Evolutionary conservation across 2,113 vertebrate species (phyloP).

Genomic region (Pardalotus punctatus): DNA sequence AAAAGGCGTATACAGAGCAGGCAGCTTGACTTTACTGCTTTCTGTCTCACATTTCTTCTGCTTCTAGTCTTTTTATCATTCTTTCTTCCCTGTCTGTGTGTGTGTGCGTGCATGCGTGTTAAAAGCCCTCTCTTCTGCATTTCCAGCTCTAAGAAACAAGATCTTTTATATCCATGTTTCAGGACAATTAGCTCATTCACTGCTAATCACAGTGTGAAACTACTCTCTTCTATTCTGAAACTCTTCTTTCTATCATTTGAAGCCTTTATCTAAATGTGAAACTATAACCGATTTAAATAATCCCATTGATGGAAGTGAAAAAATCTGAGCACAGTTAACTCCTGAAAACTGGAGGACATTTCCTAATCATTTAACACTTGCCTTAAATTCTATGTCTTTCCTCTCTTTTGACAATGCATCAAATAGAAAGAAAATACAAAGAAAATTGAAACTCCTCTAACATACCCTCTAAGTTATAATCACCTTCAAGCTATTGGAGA

Average conservation of each 20-base stretch:
- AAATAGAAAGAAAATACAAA: background rate
- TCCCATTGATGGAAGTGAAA: background rate
- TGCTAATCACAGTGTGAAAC: background rate
- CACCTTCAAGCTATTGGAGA: background rate
- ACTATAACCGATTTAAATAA: background rate
- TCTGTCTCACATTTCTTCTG: background rate
- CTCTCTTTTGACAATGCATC: background rate
- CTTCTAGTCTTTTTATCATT: background rate
- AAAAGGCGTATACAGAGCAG: background rate
- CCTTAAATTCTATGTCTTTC: background rate
- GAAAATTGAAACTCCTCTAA: background rate
- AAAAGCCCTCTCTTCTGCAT: background rate
- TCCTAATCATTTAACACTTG: background rate
- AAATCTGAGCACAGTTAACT: background rate
- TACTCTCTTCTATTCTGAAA: background rate
- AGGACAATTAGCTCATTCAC: background rate
- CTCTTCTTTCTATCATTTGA: background rate
- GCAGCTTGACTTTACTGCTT: background rate
- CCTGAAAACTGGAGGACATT: background rate
- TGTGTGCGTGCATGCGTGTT: background rate
- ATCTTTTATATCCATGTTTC: background rate
- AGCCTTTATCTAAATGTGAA: background rate
- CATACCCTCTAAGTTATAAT: background rate
- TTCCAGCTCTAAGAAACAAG: background rate
- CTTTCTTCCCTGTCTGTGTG: background rate